Conservation (phyloP, 2,888 invertebrate genomes). For the Tanypteryx hageni region DNA sequence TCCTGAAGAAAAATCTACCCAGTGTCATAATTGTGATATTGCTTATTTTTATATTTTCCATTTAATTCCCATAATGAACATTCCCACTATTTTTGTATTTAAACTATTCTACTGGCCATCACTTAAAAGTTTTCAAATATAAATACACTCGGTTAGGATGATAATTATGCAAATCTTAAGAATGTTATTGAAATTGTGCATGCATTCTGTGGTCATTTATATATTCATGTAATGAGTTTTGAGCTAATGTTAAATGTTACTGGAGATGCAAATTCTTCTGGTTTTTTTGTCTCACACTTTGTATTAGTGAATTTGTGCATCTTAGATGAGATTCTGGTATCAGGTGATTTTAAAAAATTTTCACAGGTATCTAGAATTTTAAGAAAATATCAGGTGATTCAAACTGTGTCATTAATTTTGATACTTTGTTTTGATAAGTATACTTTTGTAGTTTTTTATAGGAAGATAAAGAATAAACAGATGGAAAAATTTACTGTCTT, state of each 20-base stretch:
- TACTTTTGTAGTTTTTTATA: slow-evolving; percentile 62
- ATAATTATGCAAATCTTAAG: not conserved
- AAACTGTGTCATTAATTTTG: slow-evolving; percentile 52
- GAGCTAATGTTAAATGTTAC: not conserved
- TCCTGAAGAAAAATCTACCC: not conserved
- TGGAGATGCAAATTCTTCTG: not conserved
- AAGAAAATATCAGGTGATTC: slow-evolving; percentile 36
- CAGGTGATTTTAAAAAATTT: not conserved
- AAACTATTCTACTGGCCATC: not conserved
- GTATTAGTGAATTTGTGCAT: not conserved
- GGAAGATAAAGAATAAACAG: slow-evolving; percentile 52
- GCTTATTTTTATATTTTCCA: slow-evolving; percentile 15
- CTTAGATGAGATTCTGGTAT: slow-evolving; percentile 1
- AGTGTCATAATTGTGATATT: not conserved
- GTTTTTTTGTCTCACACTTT: not conserved
- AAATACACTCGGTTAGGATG: not conserved
- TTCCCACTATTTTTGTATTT: slow-evolving; percentile 4
- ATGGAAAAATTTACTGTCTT: slow-evolving; percentile 33
- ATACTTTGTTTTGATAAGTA: slow-evolving; percentile 62
- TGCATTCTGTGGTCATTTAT: slow-evolving; percentile 29
- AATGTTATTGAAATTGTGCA: not conserved
- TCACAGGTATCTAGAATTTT: slow-evolving; percentile 9
- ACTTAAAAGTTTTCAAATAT: slow-evolving; percentile 12
- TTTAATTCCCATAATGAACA: slow-evolving; percentile 28
- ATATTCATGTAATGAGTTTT: slow-evolving; percentile 23